Percentiles rank a stretch among this genome's conserved stretches.
phyloP scores from a whole-genome alignment of 2,113 vertebrate genomes.

The Chlamydotis undulata region DNA sequence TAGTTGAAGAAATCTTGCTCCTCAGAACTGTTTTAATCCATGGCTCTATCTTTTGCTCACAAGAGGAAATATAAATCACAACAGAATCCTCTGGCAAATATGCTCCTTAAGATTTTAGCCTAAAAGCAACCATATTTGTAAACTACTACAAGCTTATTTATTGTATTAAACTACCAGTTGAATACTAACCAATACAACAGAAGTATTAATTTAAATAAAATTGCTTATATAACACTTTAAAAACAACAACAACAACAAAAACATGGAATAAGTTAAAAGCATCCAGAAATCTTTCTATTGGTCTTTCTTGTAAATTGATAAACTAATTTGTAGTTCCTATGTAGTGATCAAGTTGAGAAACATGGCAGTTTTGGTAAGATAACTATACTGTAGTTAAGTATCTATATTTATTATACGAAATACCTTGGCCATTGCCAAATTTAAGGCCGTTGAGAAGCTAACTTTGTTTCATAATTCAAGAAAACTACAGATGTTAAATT shows the following conservation, averaged over 20 bases:
- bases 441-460: neutral
- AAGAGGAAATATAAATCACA: neutral
- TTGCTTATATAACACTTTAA: neutral
- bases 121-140: neutral
- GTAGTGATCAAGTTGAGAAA: neutral
- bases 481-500: neutral
- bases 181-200: neutral
- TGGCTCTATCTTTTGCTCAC: neutral
- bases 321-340: neutral
- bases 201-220: neutral
- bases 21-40: too few relatives aligned
- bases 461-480: neutral
- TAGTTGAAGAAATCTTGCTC: too few relatives aligned
- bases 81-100: neutral
- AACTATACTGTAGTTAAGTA: neutral
- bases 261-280: neutral
- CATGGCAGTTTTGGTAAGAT: neutral
- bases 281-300: neutral
- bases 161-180: neutral
- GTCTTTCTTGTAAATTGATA: neutral
- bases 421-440: neutral
- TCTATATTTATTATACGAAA: neutral
- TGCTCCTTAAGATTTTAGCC: neutral
- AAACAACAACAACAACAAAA: neutral
- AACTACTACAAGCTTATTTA: neutral